Evolutionary conservation across 2,113 vertebrate genomes (phyloP).

Genomic region (Rhabdornis inornatus): DNA sequence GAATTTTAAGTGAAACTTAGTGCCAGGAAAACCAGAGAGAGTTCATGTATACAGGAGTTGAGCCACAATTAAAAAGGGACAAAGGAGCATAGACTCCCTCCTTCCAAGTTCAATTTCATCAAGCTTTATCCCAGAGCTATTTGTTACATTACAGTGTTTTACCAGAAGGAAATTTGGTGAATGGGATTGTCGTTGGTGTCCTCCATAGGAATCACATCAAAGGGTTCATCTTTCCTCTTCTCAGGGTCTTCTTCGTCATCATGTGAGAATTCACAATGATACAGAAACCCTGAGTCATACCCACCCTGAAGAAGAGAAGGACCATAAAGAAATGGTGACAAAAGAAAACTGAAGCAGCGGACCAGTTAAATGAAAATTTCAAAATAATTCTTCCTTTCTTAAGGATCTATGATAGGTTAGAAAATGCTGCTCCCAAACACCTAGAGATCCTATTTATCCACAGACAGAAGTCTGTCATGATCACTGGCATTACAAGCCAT

Average conservation of each 20-base stretch:
- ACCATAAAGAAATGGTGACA: background rate
- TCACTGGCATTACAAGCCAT: background rate
- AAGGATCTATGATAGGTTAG: background rate
- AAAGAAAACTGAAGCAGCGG: background rate
- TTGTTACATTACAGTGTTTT: background rate
- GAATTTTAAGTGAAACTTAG: background rate
- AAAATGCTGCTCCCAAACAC: background rate
- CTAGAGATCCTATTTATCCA: background rate
- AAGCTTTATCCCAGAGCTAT: background rate
- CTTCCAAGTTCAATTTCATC: background rate
- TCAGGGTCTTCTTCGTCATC: constrained; percentile 51
- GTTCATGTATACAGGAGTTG: background rate
- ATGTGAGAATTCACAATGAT: constrained; percentile 86
- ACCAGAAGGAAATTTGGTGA: constrained; percentile 84
- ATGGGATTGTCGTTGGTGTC: constrained; percentile 79
- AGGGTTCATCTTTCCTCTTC: constrained; percentile 80
- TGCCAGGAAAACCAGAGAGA: background rate
- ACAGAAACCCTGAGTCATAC: constrained; percentile 88
- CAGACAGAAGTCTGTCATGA: background rate
- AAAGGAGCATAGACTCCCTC: background rate
- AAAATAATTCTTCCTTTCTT: background rate
- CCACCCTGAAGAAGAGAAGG: constrained; percentile 76
- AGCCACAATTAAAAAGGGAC: background rate
- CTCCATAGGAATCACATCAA: constrained; percentile 74
- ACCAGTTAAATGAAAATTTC: background rate